Evolutionary conservation across 1,140 invertebrate species (phyloP), one percentile per base, ranked within the genome.

Genomic region (Pseudomyrmex concolor): DNA sequence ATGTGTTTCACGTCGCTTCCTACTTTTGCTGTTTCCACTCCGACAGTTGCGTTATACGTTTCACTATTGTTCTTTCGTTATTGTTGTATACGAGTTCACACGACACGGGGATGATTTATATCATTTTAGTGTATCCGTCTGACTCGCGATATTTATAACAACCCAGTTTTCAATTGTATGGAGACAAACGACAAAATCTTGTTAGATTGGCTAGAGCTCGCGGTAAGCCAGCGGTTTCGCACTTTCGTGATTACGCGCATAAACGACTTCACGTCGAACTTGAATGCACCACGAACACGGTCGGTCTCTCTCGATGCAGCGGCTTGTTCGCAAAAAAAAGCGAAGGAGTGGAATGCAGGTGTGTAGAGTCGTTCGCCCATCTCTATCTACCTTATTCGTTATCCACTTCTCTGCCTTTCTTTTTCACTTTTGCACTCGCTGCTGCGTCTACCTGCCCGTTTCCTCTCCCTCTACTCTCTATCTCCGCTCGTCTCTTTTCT

Each of bases 271-370:
- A 55, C 57, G 57, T 81, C 22, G 25, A 64, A 82, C 59, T 74
- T 63, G 57, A 73, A 54, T 51, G 48, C 59, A 10, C 45, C 13
- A 55, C 48, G 34, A 45, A 13, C 17, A 68, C 19, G 60, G 51
- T 34, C 63, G 54, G 12, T 64, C 80, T 54, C 80, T 54, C 34
- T 60, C 72, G 50, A 59, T 67, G 45, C 55, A 59, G 55, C 68
- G 73, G 10, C 74, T 45, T 25, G 82, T 67, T 60, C 45, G 17
- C 17, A 70, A 43, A 67, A 88, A 74, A 88, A 81, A 83, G 57
- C 67, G 34, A 51, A 22, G 2, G 43, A 48, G 50, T 73, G 87
- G 86, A 89, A 88, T 89, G 86, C 84, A 83, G 84, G 87, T 88
- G 84, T 80, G 73, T 77, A 34, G 86, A 62, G 63, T 50, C 45